Base-by-base conservation (phyloP, 2,797 vertebrate species). In the Eptatretus atami region DNA sequence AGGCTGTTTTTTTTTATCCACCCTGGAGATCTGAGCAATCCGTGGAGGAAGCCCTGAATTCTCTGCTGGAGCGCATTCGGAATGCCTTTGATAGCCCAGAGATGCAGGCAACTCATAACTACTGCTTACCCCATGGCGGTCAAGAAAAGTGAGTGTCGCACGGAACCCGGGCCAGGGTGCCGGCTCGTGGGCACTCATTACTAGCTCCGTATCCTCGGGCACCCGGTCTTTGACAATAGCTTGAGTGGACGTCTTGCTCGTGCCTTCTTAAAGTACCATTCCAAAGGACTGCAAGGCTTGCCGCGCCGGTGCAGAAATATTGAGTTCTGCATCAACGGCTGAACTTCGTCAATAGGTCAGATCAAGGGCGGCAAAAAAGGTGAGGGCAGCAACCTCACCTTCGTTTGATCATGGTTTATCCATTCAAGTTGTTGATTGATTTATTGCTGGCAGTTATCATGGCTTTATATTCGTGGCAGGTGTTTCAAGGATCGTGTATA, bases 21-120 rank as follows among this genome's bases (percentile, higher is more conserved):
- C 65, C 92, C 92, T 0, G 90, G 90, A 69, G 92, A 98, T 74
- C 72, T 98, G 69, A 98, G 74, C 82, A 79, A 64, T 92, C 90
- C 0, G 82, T 98, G 67, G 92, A 98, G 72, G 76, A 74, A 10
- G 77, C 81, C 6, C 73, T 98, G 63, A 88, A 94, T 74, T 79
- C 83, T 53, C 76, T 98, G 54, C 73, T 98, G 65, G 83, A 90
- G 52, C 92, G 90, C 54, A 88, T 96, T 74, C 80, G 92, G 67
- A 90, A 90, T 69, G 95, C 80, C 74, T 96, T 96, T 71, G 76
- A 77, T 72, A 75, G 68, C 1, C 78, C 82, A 0, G 82, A 84
- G 67, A 77, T 98, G 70, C 83, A 77, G 69, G 69, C 83, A 93
- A 71, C 77, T 93, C 31, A 73, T 75, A 65, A 78, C 65, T 0